Evolutionary conservation across 1,140 invertebrate species (phyloP), one percentile per base, ranked within the genome.

Genomic region (Melanaphis sacchari): DNA sequence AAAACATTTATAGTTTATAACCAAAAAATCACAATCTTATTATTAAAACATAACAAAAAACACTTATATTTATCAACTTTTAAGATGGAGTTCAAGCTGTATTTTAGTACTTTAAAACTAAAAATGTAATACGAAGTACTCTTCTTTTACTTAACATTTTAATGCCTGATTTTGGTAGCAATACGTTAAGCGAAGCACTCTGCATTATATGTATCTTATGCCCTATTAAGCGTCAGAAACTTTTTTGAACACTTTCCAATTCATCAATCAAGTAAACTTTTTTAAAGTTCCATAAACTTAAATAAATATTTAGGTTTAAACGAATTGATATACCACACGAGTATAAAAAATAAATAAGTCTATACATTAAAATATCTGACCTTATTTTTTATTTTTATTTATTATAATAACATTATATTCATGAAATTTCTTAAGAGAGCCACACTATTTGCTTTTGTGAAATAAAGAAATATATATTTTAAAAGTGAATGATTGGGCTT

Each of bases 191-290:
- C 7, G 36, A 89, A 52, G 36, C 43, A 88, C 85, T 36, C 18
- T n/a, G 49, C n/a, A 18, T 36, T 88, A n/a, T 49, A n/a, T 88
- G 46, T 49, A 49, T 49, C 31, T 26, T 89, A 89, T 36, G 46
- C 21, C n/a, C n/a, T n/a, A 89, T 89, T 52, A 38, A 89, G 40
- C 31, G 87, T 52, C 46, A 8, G 26, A 52, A 89, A 52, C n/a
- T 89, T 89, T 89, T 89, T 52, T 52, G n/a, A 89, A 89, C 46
- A 89, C 46, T 36, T 89, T 49, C 87, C 43, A 89, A 52, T 89
- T 89, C 46, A 89, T 89, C 87, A 89, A 89, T 89, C 87, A 89
- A 21, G 87, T 89, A 22, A 89, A 89, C 87, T 89, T 89, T 24
- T 49, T 24, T 36, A 15, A 89, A 89, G n/a, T 38, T 52, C 49